Percentiles rank a stretch among this genome's conserved stretches.
Conservation (phyloP, 1,140 invertebrate species). For the Galendromus occidentalis region DNA sequence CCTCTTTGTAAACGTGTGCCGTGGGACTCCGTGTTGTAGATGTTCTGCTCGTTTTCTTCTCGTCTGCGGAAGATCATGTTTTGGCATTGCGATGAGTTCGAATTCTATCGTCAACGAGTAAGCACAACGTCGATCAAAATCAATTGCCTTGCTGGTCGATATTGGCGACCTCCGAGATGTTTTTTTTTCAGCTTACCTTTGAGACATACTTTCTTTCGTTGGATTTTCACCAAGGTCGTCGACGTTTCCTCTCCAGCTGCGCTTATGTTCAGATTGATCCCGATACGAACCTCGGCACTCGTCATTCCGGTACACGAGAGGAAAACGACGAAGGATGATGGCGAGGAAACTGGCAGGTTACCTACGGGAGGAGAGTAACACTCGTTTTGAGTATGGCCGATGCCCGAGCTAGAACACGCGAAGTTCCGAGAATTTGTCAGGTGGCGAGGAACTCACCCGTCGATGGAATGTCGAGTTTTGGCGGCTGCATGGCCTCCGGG, state of each 20-base stretch:
- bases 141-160: too few species aligned
- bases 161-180: too few species aligned
- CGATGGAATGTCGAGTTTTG: slow-evolving; percentile 19
- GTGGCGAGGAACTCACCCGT: background rate
- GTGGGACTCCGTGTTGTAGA: background rate
- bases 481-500: slow-evolving; percentile 26
- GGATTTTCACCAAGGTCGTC: slow-evolving; percentile 38
- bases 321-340: slow-evolving; percentile 42
- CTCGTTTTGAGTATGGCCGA: too few species aligned
- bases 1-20: background rate
- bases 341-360: too few species aligned
- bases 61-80: background rate
- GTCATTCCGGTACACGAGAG: slow-evolving; percentile 56
- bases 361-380: too few species aligned
- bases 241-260: slow-evolving; percentile 20
- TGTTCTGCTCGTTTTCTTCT: background rate
- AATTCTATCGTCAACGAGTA: background rate
- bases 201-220: slow-evolving; percentile 62
- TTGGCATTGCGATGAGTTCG: background rate
- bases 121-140: too few species aligned
- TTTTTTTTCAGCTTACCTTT: slow-evolving; percentile 41
- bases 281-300: slow-evolving; percentile 59
- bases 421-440: too few species aligned
- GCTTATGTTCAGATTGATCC: slow-evolving; percentile 60
- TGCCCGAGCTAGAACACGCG: too few species aligned